Percentiles rank a stretch among this genome's conserved stretches.
These are phyloP conservation scores for Camponotus floridanus DNA, from an alignment of 1,140 invertebrate genomes.

Conservation along the genomic window DNA sequence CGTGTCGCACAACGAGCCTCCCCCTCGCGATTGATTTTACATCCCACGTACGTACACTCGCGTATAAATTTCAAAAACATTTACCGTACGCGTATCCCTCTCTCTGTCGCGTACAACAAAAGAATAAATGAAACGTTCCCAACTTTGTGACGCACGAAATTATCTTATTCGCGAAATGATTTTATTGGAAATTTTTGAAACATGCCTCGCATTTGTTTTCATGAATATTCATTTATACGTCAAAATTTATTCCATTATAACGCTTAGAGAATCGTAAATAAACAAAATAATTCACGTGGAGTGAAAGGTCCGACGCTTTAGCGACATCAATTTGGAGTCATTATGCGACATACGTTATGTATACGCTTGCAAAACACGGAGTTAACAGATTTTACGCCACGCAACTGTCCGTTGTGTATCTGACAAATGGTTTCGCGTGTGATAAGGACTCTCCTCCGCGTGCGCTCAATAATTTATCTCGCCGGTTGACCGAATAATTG, in stretches of 20 bases:
- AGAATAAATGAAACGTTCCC: constrained; percentile 6
- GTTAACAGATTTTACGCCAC: constrained; percentile 45
- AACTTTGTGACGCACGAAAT: constrained; percentile 16
- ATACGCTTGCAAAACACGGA: constrained; percentile 30
- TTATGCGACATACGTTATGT: constrained; percentile 20
- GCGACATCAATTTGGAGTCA: constrained; percentile 38
- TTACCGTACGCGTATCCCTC: background rate
- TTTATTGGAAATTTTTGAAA: constrained; percentile 36
- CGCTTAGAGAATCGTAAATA: constrained; percentile 35
- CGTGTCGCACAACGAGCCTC: background rate
- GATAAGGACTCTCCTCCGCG: constrained; percentile 56
- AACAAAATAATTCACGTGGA: constrained; percentile 46
- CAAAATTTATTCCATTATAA: constrained; percentile 38
- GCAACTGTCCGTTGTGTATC: constrained; percentile 37
- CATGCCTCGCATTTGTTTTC: background rate
- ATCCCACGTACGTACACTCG: background rate
- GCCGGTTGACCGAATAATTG: constrained; percentile 71
- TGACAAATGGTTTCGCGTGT: constrained; percentile 52
- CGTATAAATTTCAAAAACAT: constrained; percentile 1
- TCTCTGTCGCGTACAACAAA: background rate
- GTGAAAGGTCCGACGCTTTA: constrained; percentile 28
- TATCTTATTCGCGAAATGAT: constrained; percentile 41
- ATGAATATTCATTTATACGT: constrained; percentile 37
- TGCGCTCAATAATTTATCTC: constrained; percentile 70
- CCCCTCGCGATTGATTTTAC: background rate